Base-by-base conservation (phyloP, 2,888 invertebrate genomes). In the Drosophila anomelani region DNA sequence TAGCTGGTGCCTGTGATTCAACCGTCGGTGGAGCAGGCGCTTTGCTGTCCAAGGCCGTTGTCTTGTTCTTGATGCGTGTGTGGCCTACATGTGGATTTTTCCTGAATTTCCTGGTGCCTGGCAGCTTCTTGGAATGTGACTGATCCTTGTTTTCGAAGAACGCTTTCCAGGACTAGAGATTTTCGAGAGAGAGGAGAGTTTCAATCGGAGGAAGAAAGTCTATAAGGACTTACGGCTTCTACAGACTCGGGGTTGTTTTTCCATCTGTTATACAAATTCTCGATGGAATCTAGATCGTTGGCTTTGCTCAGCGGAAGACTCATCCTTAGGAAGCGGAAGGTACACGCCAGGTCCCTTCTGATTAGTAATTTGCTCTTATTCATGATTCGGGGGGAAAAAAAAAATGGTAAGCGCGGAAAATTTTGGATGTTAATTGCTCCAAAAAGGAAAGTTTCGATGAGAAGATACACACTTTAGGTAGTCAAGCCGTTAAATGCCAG, bases 371-470 rank as follows among this genome's bases (percentile, higher is more conserved):
- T 10, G 17, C 17, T 17, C 17, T 5, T 41, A 20, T 20, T 20
- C 43, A 43, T 43, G 43, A 20, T 20, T 41, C 41, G 10, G 17
- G 10, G 10, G 17, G 17, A 23, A 23, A 23, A 43, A 20, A 20
- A 4, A 17, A 43, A 0, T 12, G 0, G 17, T 20, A 43, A 12
- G 5, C 43, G 20, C 20, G 2, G 3, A 20, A 20, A 17, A 43
- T 43, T 43, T 43, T 43, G 43, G 20, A 43, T 20, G 12, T 5
- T 43, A 20, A 20, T 41, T 17, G 17, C 41, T 41, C 17, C 94
- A 39, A 95, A 93, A 79, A 98, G 94, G 4, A 97, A 98, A 41
- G 70, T 95, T 93, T 3, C 94, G 95, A 93, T 91, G 97, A 97
- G 92, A 97, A 95, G 15, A 97, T 92, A 1, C 97, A 90, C 8